Evolutionary conservation across 2,888 invertebrate genomes (phyloP).

Genomic region (Scaptodrosophila latifasciaeformis): DNA sequence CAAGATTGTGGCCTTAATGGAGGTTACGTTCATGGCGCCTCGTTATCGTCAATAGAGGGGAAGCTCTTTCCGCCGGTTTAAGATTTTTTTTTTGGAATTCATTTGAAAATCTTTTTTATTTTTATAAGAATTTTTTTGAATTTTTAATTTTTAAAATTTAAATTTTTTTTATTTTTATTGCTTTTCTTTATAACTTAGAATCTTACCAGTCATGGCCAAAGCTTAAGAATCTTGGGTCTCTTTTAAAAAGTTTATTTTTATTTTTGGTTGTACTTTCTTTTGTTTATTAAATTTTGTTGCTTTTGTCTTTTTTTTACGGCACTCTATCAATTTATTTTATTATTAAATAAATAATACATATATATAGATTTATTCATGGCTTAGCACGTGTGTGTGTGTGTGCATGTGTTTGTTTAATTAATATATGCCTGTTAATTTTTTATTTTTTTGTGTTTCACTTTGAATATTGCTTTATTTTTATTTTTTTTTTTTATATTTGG

Average conservation of each 20-base stretch:
- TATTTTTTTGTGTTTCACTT: neutral
- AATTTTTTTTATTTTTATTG: too few species aligned
- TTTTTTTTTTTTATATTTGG: slow-evolving; percentile 25
- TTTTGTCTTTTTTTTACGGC: slow-evolving; percentile 8
- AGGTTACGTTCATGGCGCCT: slow-evolving; percentile 71
- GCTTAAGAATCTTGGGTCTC: too few species aligned
- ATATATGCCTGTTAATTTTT: slow-evolving; percentile 28
- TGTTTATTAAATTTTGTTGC: slow-evolving; percentile 20
- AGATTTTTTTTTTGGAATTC: neutral
- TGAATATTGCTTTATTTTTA: slow-evolving; percentile 5
- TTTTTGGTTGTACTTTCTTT: slow-evolving; percentile 13
- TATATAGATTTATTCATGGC: too few species aligned
- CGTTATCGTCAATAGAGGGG: neutral
- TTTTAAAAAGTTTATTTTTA: too few species aligned
- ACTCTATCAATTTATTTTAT: neutral
- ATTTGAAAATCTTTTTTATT: too few species aligned
- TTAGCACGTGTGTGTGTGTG: too few species aligned
- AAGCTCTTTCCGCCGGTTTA: slow-evolving; percentile 3
- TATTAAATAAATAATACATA: slow-evolving; percentile 3
- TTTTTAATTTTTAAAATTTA: neutral
- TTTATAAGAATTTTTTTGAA: neutral
- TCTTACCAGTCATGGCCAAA: too few species aligned
- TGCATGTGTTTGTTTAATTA: slow-evolving; percentile 21
- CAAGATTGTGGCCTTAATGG: slow-evolving; percentile 73
- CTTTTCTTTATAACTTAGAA: too few species aligned